These are phyloP conservation scores for Lutjanus argentimaculatus DNA, from an alignment of 2,797 vertebrate genomes.

Conservation along the genomic window DNA sequence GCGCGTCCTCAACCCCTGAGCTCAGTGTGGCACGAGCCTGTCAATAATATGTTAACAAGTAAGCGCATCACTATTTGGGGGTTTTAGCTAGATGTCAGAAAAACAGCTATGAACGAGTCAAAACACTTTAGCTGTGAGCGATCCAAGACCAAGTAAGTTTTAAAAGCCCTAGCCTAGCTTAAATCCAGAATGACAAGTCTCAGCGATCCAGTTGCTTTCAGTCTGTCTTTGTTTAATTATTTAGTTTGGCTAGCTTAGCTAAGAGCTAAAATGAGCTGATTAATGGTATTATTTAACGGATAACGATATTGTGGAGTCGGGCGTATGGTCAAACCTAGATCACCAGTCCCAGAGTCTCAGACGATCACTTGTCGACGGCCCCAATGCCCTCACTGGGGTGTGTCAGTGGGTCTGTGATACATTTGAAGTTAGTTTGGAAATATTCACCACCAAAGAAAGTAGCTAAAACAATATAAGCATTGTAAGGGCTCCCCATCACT, in stretches of 20 bases:
- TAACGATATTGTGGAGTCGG: not conserved
- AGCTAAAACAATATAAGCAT: not conserved
- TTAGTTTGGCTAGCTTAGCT: not conserved
- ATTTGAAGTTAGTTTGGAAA: not conserved
- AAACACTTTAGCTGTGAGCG: not conserved
- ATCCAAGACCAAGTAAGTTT: slow-evolving; percentile 42
- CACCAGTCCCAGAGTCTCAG: not conserved
- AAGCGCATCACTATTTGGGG: not conserved
- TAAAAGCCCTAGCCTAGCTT: too few species aligned
- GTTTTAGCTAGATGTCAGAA: not conserved
- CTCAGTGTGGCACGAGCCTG: not conserved
- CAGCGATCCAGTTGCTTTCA: not conserved
- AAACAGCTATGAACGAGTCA: not conserved
- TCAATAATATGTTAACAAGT: slow-evolving; percentile 16
- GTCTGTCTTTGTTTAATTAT: not conserved
- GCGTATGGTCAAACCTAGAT: too few species aligned
- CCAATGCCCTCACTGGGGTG: not conserved
- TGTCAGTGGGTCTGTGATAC: not conserved
- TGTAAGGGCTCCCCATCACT: not conserved
- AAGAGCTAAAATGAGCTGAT: slow-evolving; percentile 2
- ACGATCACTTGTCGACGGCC: not conserved
- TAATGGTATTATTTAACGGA: not conserved
- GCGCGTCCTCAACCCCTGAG: not conserved
- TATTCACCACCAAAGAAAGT: not conserved
- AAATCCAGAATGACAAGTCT: too few species aligned